Conservation (phyloP, 92 coral and sea anemone genomes). For the Meandrina meandrites region DNA sequence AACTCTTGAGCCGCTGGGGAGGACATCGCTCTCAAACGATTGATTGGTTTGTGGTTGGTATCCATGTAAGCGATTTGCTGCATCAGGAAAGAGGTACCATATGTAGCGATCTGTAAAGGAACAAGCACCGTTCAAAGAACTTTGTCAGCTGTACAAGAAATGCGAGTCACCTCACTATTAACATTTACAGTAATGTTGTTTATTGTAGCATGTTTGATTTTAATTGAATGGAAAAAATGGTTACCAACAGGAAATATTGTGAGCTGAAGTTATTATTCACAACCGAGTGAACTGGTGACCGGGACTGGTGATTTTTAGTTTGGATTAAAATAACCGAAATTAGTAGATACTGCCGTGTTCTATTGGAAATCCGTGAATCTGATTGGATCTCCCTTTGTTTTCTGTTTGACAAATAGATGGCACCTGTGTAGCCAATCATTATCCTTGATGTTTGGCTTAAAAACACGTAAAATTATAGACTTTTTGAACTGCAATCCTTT, state of each 20-base stretch:
- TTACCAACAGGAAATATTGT: neutral
- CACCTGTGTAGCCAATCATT: too few species aligned
- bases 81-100: slow-evolving; percentile 28
- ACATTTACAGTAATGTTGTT: neutral
- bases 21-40: slow-evolving; percentile 8
- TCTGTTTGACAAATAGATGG: too few species aligned
- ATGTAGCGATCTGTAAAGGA: slow-evolving; percentile 8
- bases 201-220: neutral
- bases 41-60: slow-evolving; percentile 3
- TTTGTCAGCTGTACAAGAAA: neutral
- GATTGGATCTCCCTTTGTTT: too few species aligned
- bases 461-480: too few species aligned
- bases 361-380: too few species aligned
- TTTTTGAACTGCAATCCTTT: too few species aligned
- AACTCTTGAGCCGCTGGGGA: slow-evolving; percentile 1
- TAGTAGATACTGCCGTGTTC: too few species aligned
- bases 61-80: slow-evolving; percentile 2
- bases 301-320: neutral
- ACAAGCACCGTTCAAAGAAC: neutral
- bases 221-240: neutral
- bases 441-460: too few species aligned
- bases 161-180: too few species aligned
- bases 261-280: neutral
- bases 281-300: too few species aligned
- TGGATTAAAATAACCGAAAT: neutral